Evolutionary conservation across 2,113 vertebrate species (phyloP), one percentile per base, ranked within the genome.

Genomic region (Camelus bactrianus): DNA sequence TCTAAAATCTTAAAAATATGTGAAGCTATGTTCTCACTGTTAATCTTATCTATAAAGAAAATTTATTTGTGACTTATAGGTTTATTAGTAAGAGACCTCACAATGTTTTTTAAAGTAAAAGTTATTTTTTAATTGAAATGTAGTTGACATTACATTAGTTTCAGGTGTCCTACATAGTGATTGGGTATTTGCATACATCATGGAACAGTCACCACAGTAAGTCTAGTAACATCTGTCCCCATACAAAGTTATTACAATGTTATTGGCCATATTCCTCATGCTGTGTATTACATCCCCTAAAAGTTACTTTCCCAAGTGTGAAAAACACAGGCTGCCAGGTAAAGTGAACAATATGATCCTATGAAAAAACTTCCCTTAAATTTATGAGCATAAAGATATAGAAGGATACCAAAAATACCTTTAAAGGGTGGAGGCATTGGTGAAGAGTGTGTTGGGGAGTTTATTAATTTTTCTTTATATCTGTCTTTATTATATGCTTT

Each of bases 31-130:
- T 35, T 88, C 6, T 87, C 46, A 14, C 54, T 52, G 42, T 42
- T 69, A 46, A 46, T 73, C 20, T 64, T 80, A 75, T 92, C 19
- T 86, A 86, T 75, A 69, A 69, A 58, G 80, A 89, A 94, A 90
- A 77, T n/a, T 35, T 54, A 86, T 56, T 90, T 93, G n/a, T 75
- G 17, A 88, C 22, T 56, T 77, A 54, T 0, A 79, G 22, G 28
- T 48, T 87, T 24, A 88, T 77, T 80, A 93, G 30, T 82, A 90
- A 95, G 58, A 75, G 4, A 73, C 5, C 6, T 62, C 24, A n/a
- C 69, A 17, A 30, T 56, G 24, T 42, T 48, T 87, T 91, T 52
- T 35, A 91, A 93, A 42, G 38, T 67, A 77, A 50, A 83, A 95
- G 52, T n/a, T 73, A 38, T 15, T 73, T 81, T 86, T 92, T 22